Percentiles rank a stretch among this genome's conserved stretches.
Conservation (phyloP, 1,140 invertebrate genomes). For the Condylostylus longicornis region DNA sequence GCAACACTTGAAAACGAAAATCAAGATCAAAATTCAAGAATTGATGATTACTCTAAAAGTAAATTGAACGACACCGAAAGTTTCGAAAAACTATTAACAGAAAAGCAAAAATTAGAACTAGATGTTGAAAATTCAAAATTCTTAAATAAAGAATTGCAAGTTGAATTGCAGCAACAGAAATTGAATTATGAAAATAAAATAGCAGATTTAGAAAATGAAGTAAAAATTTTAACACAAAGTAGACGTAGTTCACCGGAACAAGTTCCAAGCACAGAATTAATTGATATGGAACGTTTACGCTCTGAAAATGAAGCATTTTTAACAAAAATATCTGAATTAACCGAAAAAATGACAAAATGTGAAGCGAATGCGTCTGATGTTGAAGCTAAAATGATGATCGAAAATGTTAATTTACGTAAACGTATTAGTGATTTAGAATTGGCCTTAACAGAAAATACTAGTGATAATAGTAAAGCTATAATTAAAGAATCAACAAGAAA, state of each 20-base stretch:
- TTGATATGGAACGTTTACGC: neutral
- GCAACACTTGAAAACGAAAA: too few relatives aligned
- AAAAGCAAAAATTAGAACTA: slow-evolving; percentile 9
- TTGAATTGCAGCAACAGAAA: slow-evolving; percentile 7
- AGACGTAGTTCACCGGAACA: slow-evolving; percentile 12
- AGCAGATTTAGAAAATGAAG: slow-evolving; percentile 8
- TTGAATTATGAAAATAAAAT: slow-evolving; percentile 20
- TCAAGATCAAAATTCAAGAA: too few relatives aligned
- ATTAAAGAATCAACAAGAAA: slow-evolving; percentile 9
- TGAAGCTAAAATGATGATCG: slow-evolving; percentile 4
- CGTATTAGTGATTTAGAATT: slow-evolving; percentile 4
- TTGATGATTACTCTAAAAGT: neutral
- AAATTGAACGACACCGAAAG: neutral
- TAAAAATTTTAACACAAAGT: slow-evolving; percentile 33
- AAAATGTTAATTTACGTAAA: slow-evolving; percentile 5
- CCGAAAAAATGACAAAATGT: neutral
- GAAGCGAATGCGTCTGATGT: slow-evolving; percentile 3
- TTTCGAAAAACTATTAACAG: neutral
- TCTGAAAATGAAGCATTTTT: neutral
- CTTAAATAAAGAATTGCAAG: slow-evolving; percentile 12
- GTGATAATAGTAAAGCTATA: slow-evolving; percentile 3
- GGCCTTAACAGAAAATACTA: neutral
- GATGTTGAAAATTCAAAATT: too few relatives aligned
- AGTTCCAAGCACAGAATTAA: neutral
- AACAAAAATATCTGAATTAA: neutral